Evolutionary conservation across 2,797 vertebrate genomes (phyloP).

Genomic region (Buphagus erythrorhynchus): DNA sequence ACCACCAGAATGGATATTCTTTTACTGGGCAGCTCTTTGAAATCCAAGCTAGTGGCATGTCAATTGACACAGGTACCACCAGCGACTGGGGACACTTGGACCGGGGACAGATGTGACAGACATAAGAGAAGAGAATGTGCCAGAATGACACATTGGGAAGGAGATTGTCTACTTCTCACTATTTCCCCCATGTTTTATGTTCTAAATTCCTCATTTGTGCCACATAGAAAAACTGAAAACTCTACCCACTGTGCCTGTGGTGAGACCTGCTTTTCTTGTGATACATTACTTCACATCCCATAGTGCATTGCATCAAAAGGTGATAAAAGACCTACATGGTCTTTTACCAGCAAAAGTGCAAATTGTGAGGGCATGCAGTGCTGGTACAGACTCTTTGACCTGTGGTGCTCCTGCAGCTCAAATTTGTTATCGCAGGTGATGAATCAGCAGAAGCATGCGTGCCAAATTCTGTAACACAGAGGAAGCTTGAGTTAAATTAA

Average conservation of each 20-base stretch:
- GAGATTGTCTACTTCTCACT: background rate
- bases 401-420: background rate
- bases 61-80: background rate
- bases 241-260: background rate
- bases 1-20: background rate
- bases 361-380: background rate
- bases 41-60: background rate
- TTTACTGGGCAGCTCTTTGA: background rate
- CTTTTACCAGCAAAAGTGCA: background rate
- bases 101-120: background rate
- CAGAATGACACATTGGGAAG: background rate
- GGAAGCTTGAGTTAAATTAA: background rate
- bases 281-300: background rate
- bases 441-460: background rate
- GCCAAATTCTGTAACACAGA: background rate
- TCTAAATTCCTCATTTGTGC: background rate
- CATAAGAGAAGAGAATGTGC: background rate
- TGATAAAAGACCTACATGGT: background rate
- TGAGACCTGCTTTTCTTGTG: background rate
- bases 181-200: background rate
- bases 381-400: background rate
- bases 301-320: background rate
- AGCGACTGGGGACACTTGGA: background rate
- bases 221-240: background rate
- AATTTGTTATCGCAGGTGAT: background rate